These are phyloP conservation scores for Allacma fusca DNA, from an alignment of 2,888 invertebrate species.

Conservation along the genomic window DNA sequence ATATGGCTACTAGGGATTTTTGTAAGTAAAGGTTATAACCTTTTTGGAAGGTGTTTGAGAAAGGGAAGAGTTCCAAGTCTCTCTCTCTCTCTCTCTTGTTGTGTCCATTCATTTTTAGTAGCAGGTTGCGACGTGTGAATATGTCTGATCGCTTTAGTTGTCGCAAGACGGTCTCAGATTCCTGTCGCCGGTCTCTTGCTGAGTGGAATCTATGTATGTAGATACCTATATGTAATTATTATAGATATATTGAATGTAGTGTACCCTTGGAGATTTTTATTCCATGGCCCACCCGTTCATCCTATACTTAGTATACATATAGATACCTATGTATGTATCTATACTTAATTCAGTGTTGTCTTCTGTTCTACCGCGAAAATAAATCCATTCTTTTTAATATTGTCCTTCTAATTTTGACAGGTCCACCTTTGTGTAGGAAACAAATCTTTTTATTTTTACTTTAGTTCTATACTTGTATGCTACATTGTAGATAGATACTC, in stretches of 20 bases:
- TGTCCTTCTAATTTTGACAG: conserved; percentile 37
- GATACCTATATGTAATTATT: too few relatives aligned
- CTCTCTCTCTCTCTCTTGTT: too few relatives aligned
- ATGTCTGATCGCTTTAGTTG: conserved; percentile 45
- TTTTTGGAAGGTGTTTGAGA: conserved; percentile 29
- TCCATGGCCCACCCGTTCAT: conserved; percentile 18
- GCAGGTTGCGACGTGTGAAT: conserved; percentile 44
- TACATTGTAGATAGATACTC: too few relatives aligned
- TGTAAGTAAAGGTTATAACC: too few relatives aligned
- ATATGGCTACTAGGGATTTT: too few relatives aligned
- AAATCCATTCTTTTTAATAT: conserved; percentile 34
- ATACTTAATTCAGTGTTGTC: too few relatives aligned
- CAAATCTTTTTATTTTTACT: conserved; percentile 14
- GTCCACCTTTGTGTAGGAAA: conserved; percentile 23
- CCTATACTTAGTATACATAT: conserved; percentile 9
- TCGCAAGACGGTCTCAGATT: conserved; percentile 51
- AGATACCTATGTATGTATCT: neutral
- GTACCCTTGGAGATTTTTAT: conserved; percentile 31
- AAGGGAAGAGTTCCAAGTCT: conserved; percentile 20
- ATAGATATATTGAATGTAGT: too few relatives aligned
- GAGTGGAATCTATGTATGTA: conserved; percentile 33
- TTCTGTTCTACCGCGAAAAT: conserved; percentile 32
- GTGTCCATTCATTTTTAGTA: conserved; percentile 37
- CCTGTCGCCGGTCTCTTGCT: conserved; percentile 56
- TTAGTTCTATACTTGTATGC: neutral